phyloP scores from a whole-genome alignment of 2,888 invertebrate genomes.

The Ennomos fuscantarius region DNA sequence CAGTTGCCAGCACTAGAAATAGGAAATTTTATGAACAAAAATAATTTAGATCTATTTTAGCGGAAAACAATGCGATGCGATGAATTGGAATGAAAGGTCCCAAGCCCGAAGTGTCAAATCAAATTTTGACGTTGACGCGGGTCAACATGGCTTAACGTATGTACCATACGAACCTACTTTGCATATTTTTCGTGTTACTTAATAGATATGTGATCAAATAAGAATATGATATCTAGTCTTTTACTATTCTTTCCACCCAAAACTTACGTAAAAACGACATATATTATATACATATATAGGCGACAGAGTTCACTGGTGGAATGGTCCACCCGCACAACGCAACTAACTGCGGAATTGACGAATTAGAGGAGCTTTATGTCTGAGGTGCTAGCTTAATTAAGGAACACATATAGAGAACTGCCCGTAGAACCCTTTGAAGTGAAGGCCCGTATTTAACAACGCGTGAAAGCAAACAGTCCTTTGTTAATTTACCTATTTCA shows the following conservation, averaged over 20 bases:
- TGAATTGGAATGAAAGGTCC: slow-evolving; percentile 16
- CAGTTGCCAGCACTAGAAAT: no score
- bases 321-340: no score
- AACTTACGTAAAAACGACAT: no score
- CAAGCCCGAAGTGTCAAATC: slow-evolving; percentile 21
- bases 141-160: slow-evolving; percentile 12
- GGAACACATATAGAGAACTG: slow-evolving; percentile 3
- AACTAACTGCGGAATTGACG: no score
- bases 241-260: no score
- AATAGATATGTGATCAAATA: background rate
- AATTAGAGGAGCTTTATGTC: no score
- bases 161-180: slow-evolving; percentile 6
- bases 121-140: slow-evolving; percentile 22
- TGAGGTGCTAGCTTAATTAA: slow-evolving; percentile 9
- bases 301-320: no score
- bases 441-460: slow-evolving; percentile 23
- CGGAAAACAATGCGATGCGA: slow-evolving; percentile 6
- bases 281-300: no score
- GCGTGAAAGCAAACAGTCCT: slow-evolving; percentile 17
- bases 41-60: slow-evolving; percentile 9
- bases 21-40: slow-evolving; percentile 1
- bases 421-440: slow-evolving; percentile 25
- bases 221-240: no score
- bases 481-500: slow-evolving; percentile 9
- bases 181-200: slow-evolving; percentile 8